These are phyloP conservation scores for Lophius piscatorius DNA, from an alignment of 2,113 vertebrate genomes.

Conservation along the genomic window DNA sequence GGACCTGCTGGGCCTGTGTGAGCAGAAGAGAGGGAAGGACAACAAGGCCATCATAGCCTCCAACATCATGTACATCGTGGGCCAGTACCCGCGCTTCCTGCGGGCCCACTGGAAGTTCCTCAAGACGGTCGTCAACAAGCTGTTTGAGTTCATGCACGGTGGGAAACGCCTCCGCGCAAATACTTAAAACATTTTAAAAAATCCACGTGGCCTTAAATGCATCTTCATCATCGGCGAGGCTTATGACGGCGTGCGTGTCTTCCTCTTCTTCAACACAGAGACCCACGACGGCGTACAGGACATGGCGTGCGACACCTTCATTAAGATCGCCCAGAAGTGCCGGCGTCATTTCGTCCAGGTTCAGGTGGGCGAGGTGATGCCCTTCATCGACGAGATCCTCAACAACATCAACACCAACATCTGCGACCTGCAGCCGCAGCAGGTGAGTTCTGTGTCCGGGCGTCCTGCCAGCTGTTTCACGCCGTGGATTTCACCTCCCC, in stretches of 20 bases:
- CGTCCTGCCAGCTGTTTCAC: neutral
- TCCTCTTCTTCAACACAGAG: conserved; percentile 75
- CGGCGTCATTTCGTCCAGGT: conserved; percentile 95
- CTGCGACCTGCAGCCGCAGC: conserved; percentile 96
- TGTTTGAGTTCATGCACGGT: conserved; percentile 99
- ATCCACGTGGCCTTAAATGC: neutral
- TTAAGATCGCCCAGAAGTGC: conserved; percentile 97
- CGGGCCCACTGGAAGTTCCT: conserved; percentile 97
- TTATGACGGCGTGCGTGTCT: no score
- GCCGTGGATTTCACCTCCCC: no score
- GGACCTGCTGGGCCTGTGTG: conserved; percentile 94
- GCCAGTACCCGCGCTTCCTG: conserved; percentile 94
- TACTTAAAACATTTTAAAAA: neutral
- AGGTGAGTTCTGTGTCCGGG: conserved; percentile 75
- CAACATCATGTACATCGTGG: conserved; percentile 98
- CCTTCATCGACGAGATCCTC: conserved; percentile 96
- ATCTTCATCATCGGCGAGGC: no score
- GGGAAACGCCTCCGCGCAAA: conserved; percentile 41
- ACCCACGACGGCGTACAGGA: conserved; percentile 97
- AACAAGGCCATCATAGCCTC: conserved; percentile 98
- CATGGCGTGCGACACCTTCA: conserved; percentile 98
- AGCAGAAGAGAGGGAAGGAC: conserved; percentile 96
- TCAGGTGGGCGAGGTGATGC: conserved; percentile 97
- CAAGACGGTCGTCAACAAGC: conserved; percentile 96
- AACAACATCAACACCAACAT: conserved; percentile 99